Evolutionary conservation across 2,113 vertebrate species (phyloP).

Genomic region (Malaclemys terrapin): DNA sequence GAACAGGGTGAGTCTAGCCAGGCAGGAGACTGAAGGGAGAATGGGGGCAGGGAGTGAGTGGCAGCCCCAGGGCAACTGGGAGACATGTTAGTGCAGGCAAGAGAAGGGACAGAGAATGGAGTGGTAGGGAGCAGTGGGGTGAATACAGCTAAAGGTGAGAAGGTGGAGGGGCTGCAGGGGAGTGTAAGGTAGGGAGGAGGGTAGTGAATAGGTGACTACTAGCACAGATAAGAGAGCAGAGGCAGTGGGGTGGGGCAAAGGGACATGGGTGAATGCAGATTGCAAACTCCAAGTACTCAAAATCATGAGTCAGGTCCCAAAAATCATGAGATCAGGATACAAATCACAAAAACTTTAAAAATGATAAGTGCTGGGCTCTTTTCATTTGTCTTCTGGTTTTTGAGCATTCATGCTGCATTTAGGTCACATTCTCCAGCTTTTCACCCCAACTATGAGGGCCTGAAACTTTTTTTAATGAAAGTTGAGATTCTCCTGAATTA

Average conservation of each 20-base stretch:
- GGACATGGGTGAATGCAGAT: neutral
- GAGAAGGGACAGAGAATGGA: neutral
- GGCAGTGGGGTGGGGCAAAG: accelerated
- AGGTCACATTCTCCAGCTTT: accelerated
- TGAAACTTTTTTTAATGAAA: neutral
- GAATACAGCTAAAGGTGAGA: neutral
- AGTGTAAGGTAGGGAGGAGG: neutral
- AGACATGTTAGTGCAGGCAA: neutral
- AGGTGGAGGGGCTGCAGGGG: neutral
- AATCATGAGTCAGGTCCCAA: accelerated
- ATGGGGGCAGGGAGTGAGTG: neutral
- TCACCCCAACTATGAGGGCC: accelerated
- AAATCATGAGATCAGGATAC: accelerated
- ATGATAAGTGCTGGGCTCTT: accelerated
- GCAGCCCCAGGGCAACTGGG: neutral
- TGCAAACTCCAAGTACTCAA: neutral
- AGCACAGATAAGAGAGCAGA: neutral
- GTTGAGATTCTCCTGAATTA: neutral
- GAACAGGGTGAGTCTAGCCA: neutral
- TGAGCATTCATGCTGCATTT: neutral
- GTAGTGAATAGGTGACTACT: neutral
- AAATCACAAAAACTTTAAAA: neutral
- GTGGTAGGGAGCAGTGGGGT: neutral
- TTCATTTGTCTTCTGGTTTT: neutral
- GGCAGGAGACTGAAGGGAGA: neutral